Base-by-base conservation (phyloP, 1,140 invertebrate species). In the Propsilocerus akamusi region DNA sequence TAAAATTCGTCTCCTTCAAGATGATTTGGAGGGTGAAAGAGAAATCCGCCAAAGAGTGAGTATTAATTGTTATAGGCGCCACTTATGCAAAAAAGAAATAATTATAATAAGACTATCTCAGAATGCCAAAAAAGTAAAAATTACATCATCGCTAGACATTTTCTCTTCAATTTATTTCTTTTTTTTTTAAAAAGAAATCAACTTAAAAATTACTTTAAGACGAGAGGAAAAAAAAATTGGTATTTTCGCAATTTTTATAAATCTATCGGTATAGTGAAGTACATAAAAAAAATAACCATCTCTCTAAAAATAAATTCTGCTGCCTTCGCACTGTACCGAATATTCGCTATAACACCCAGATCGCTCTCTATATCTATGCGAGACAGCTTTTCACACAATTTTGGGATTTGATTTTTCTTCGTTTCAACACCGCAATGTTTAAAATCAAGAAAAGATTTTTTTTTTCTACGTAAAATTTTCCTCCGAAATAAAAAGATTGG, bases 41-140 rank as follows among this genome's bases (percentile, higher is more conserved):
- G 92, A 96, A 75, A 76, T 96, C 67, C 83, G 92, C 72, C 85
- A 92, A 77, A 86, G 92, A 78, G 92, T 96, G 77, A 90, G 85
- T 50, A 46, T 28, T 25, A 8, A 32, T 14, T 4, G 3, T 37
- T 4, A 37, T 14, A 37, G 4, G 32, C 32, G n/a, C n/a, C n/a
- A n/a, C n/a, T 30, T 8, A 30, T 8, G n/a, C 8, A 30, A 30
- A 8, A 30, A 46, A 12, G 6, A 28, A 28, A 28, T 12, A 22
- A 6, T 23, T 25, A 47, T 24, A 47, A 48, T 25, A 48, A 48
- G 26, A 4, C 47, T 17, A 26, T 26, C 41, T 46, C 30, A 20
- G 12, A 47, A 4, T 24, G 20, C 22, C n/a, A 46, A 46, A 28
- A 12, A 11, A 32, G 34, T 46, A 46, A 26, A 46, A 11, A 47